phyloP scores from a whole-genome alignment of 2,113 vertebrate species.

The Galemys pyrenaicus region DNA sequence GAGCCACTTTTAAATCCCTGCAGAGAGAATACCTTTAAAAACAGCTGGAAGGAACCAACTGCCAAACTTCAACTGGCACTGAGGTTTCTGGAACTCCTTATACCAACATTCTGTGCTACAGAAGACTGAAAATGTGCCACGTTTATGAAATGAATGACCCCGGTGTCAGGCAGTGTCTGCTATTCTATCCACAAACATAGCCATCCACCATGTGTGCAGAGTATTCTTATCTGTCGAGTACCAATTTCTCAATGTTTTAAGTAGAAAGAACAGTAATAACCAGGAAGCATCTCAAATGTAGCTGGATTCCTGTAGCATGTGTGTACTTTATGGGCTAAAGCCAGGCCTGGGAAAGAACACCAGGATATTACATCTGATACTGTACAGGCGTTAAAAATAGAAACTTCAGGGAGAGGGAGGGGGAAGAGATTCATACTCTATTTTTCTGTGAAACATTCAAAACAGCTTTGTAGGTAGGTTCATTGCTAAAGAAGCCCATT shows the following conservation, averaged over 20 bases:
- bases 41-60: conserved; percentile 66
- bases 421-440: no score
- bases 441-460: neutral
- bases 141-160: neutral
- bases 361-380: neutral
- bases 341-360: neutral
- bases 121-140: neutral
- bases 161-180: neutral
- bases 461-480: neutral
- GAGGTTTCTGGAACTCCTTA: conserved; percentile 37
- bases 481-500: neutral
- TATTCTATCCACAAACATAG: neutral
- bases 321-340: neutral
- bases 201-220: no score
- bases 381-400: conserved; percentile 26
- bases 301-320: neutral
- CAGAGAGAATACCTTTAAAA: conserved; percentile 56
- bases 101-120: neutral
- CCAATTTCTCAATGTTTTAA: neutral
- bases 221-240: neutral
- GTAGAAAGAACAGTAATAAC: neutral
- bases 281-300: neutral
- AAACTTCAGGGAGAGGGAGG: neutral
- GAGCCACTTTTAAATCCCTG: neutral
- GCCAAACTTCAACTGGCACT: conserved; percentile 59